These are phyloP conservation scores for Dione juno DNA, from an alignment of 2,888 invertebrate species.

Conservation along the genomic window DNA sequence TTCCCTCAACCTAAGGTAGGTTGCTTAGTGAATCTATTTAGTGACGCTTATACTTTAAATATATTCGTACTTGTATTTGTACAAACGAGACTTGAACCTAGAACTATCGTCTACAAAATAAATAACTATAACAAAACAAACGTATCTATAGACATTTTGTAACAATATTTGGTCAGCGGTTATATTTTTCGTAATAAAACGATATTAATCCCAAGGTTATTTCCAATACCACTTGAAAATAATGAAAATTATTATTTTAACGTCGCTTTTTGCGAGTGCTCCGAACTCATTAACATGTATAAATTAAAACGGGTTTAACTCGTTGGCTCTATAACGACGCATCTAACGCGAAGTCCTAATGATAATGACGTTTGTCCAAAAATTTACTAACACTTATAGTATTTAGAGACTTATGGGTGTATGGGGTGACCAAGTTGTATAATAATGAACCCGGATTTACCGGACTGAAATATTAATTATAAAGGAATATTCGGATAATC, in stretches of 20 bases:
- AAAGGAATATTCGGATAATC: no score
- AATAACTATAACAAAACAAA: not conserved
- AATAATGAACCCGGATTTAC: no score
- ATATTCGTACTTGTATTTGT: not conserved
- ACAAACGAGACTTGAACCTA: not conserved
- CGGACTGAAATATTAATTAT: no score
- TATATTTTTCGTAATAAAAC: constrained; percentile 1
- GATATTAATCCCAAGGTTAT: constrained; percentile 33
- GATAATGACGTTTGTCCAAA: not conserved
- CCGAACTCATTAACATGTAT: constrained; percentile 29
- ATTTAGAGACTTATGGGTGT: no score
- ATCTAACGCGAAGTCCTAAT: not conserved
- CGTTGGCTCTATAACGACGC: not conserved
- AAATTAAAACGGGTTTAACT: constrained; percentile 29
- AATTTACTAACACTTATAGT: not conserved
- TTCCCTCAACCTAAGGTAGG: no score
- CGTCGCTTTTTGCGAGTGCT: constrained; percentile 22
- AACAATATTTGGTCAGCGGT: not conserved
- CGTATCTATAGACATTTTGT: not conserved
- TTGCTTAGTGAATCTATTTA: no score
- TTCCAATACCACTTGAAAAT: constrained; percentile 19
- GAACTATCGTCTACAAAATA: not conserved
- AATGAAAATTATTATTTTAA: constrained; percentile 34
- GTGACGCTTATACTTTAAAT: not conserved
- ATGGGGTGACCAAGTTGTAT: no score